Conservation (phyloP, 35 echinoderm and acorn worm genomes). For the Ophiothrix spiculata region DNA sequence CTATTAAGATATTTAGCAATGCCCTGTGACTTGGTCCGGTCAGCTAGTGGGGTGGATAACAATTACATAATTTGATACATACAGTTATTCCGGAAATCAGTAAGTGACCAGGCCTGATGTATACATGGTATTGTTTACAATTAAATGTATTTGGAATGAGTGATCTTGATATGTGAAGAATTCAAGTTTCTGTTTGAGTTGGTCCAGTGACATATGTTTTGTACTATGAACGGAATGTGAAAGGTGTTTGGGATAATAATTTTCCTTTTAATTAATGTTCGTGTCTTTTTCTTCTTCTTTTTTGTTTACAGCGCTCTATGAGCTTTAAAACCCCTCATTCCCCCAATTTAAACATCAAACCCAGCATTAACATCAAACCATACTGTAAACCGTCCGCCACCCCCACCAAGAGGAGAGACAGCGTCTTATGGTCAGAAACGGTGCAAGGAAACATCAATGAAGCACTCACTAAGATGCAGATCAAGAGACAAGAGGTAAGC, state of each 20-base stretch:
- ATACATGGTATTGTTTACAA: neutral
- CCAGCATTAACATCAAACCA: constrained; percentile 84
- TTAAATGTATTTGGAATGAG: neutral
- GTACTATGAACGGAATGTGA: neutral
- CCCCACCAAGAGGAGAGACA: constrained; percentile 90
- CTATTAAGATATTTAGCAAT: too few relatives aligned
- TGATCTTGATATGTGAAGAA: neutral
- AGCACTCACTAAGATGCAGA: constrained; percentile 74
- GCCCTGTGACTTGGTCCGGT: too few relatives aligned
- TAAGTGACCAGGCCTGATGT: too few relatives aligned
- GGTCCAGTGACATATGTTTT: neutral
- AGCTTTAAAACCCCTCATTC: constrained; percentile 80
- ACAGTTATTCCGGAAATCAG: too few relatives aligned
- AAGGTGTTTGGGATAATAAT: neutral
- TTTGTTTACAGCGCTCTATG: constrained; percentile 89
- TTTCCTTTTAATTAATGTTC: neutral
- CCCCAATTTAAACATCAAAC: constrained; percentile 81
- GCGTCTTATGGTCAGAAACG: constrained; percentile 92
- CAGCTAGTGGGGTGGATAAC: too few relatives aligned
- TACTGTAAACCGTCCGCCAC: constrained; percentile 94
- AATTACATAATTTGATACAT: too few relatives aligned
- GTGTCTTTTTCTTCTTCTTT: neutral
- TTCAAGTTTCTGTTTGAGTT: neutral
- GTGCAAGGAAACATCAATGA: constrained; percentile 89
- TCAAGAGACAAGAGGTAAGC: constrained; percentile 97